Conservation (phyloP, 2,113 vertebrate genomes). For the Neotoma lepida region DNA sequence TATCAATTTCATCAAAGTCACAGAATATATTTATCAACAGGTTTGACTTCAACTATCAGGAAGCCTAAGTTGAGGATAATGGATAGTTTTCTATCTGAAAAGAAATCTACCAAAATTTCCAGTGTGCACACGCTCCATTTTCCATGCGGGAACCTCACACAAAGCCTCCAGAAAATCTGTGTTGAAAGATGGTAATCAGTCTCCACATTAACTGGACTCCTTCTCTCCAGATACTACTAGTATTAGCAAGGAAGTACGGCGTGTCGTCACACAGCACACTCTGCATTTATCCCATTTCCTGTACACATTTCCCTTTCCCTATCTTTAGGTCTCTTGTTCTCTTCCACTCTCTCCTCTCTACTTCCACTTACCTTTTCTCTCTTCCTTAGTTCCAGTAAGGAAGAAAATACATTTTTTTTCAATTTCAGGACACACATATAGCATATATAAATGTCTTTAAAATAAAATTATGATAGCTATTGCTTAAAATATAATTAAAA, state of each 20-base stretch:
- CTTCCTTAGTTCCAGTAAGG: background rate
- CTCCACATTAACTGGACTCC: background rate
- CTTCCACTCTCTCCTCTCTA: background rate
- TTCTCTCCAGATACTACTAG: background rate
- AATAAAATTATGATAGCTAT: background rate
- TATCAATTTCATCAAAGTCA: background rate
- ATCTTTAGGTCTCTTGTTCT: background rate
- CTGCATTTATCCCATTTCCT: background rate
- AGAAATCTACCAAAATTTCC: background rate
- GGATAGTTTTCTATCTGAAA: background rate
- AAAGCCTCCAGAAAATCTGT: background rate
- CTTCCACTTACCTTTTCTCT: background rate
- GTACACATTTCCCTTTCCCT: too few relatives aligned
- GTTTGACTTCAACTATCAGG: background rate
- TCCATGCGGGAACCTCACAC: background rate
- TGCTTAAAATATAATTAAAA: background rate
- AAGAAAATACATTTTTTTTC: background rate
- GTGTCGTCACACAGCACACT: background rate
- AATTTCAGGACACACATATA: background rate
- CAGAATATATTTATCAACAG: background rate
- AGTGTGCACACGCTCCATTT: background rate
- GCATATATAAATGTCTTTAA: background rate
- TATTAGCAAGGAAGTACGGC: background rate
- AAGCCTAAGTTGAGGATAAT: background rate
- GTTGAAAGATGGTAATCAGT: background rate